Percentiles rank a stretch among this genome's conserved stretches.
Evolutionary conservation across 2,888 invertebrate genomes (phyloP).

Genomic region (Phaedon cochleariae): DNA sequence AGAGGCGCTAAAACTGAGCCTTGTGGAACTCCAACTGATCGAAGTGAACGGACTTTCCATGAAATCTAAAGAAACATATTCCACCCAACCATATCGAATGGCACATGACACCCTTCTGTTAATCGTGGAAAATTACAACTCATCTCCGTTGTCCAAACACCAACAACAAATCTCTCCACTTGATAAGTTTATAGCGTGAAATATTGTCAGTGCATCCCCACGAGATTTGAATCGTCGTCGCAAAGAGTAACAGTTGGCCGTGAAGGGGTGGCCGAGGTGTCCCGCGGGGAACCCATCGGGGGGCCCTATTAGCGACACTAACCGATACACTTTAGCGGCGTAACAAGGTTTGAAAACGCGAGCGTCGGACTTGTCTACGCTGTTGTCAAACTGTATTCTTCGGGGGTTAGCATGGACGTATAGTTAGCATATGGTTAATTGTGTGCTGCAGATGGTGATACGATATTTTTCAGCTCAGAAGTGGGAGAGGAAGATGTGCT

Average conservation of each 20-base stretch:
- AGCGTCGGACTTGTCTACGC: conserved; percentile 11
- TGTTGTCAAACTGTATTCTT: conserved; percentile 38
- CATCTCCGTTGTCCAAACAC: conserved; percentile 6
- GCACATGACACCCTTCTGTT: background rate
- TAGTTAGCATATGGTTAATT: conserved; percentile 42
- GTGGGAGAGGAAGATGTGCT: no score
- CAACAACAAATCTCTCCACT: conserved; percentile 26
- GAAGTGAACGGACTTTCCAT: no score
- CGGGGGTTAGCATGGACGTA: no score
- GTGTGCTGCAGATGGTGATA: conserved; percentile 17
- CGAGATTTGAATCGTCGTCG: conserved; percentile 32
- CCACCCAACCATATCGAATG: no score
- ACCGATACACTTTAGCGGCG: conserved; percentile 49
- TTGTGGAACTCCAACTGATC: no score
- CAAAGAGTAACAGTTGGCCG: conserved; percentile 53
- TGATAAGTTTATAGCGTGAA: conserved; percentile 48
- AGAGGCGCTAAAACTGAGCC: no score
- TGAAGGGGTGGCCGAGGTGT: conserved; percentile 48
- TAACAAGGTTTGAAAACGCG: conserved; percentile 39
- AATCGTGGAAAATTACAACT: conserved; percentile 8
- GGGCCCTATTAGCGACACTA: conserved; percentile 55
- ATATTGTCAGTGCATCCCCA: conserved; percentile 37
- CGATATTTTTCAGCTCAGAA: background rate
- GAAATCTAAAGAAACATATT: no score
- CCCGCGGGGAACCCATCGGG: conserved; percentile 47